Conservation (phyloP, 2,888 invertebrate genomes). For the Clivina fossor region DNA sequence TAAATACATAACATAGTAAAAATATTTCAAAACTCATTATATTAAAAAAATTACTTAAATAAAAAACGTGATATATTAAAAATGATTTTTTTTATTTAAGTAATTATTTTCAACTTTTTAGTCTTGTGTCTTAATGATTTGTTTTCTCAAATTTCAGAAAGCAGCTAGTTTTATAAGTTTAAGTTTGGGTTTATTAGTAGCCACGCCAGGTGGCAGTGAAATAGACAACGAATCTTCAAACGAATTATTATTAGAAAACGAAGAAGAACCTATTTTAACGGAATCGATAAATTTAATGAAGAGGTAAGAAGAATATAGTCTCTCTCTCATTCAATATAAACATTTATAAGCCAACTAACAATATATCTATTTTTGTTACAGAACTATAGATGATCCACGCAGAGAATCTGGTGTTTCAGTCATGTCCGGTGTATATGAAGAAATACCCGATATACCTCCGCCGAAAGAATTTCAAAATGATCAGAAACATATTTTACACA, state of each 20-base stretch:
- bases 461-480: constrained; percentile 32
- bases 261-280: constrained; percentile 21
- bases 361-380: constrained; percentile 29
- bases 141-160: constrained; percentile 50
- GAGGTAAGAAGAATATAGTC: constrained; percentile 9
- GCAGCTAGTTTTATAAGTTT: constrained; percentile 49
- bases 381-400: constrained; percentile 46
- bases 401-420: constrained; percentile 62
- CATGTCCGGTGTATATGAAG: constrained; percentile 70
- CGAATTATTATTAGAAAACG: constrained; percentile 42
- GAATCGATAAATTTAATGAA: neutral
- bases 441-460: constrained; percentile 58
- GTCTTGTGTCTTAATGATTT: too few species aligned
- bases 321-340: neutral
- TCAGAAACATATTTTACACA: constrained; percentile 43
- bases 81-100: too few species aligned
- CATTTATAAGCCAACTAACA: too few species aligned
- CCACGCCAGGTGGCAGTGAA: constrained; percentile 54
- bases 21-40: too few species aligned
- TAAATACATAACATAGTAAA: too few species aligned
- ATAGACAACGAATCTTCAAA: constrained; percentile 50
- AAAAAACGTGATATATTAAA: too few species aligned
- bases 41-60: too few species aligned
- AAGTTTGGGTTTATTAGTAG: constrained; percentile 48
- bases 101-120: too few species aligned